phyloP scores from a whole-genome alignment of 2,113 vertebrate species.

The Caretta caretta region DNA sequence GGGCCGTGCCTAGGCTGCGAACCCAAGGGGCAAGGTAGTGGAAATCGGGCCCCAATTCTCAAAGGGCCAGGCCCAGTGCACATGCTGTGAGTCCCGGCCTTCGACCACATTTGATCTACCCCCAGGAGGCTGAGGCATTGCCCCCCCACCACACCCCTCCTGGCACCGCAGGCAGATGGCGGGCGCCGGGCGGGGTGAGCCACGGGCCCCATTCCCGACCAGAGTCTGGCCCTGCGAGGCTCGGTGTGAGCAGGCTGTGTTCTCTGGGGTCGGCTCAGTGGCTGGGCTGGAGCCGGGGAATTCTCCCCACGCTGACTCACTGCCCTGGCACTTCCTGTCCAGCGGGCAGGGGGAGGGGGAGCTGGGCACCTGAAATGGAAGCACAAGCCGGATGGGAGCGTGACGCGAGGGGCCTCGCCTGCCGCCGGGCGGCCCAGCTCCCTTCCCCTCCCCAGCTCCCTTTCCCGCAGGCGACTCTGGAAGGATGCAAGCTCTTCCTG shows the following conservation, averaged over 20 bases:
- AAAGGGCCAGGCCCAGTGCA: background rate
- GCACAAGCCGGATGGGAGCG: background rate
- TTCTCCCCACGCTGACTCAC: constrained; percentile 11
- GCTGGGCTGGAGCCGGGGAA: background rate
- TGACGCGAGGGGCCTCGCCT: background rate
- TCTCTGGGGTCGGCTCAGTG: background rate
- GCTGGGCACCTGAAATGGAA: background rate
- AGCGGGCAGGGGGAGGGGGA: background rate
- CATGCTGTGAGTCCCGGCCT: too few relatives aligned
- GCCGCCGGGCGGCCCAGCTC: background rate
- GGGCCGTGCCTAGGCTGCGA: background rate
- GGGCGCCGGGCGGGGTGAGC: background rate
- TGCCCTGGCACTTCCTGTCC: constrained; percentile 26
- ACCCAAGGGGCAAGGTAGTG: background rate
- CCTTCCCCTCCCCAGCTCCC: too few relatives aligned
- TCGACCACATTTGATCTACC: background rate
- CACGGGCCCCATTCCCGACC: too few relatives aligned
- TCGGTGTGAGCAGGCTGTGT: background rate
- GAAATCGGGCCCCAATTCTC: too few relatives aligned
- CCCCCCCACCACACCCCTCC: too few relatives aligned
- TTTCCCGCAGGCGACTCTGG: background rate
- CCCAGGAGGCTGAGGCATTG: background rate
- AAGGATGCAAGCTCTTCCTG: background rate
- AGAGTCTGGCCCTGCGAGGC: too few relatives aligned
- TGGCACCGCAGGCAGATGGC: background rate